A percentile compares a stretch with the other conserved stretches of the same genome.
These are phyloP conservation scores for Hydraecia micacea DNA, from an alignment of 2,888 invertebrate genomes.

Conservation along the genomic window DNA sequence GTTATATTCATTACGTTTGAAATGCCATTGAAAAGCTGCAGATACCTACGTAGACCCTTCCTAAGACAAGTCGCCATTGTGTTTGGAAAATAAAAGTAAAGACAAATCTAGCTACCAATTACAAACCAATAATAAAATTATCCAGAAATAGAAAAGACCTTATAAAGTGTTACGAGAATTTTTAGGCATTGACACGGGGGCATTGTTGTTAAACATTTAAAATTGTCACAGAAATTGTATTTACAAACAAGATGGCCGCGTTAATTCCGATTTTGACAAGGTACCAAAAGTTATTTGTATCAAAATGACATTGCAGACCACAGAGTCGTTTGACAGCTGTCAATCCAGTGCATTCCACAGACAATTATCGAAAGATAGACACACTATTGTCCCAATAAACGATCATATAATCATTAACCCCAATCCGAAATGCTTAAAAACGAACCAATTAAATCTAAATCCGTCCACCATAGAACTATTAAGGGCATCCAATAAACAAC, in stretches of 20 bases:
- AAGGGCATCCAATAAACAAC: slow-evolving; percentile 61
- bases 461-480: slow-evolving; percentile 43
- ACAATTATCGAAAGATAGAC: not conserved
- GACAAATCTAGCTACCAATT: not conserved
- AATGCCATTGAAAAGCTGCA: slow-evolving; percentile 13
- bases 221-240: not conserved
- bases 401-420: slow-evolving; percentile 26
- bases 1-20: not conserved
- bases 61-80: not conserved
- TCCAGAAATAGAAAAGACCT: not conserved
- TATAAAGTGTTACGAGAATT: not conserved
- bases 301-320: not conserved
- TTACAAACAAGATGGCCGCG: not conserved
- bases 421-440: slow-evolving; percentile 43
- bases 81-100: not conserved
- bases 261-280: not conserved
- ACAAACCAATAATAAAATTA: not conserved
- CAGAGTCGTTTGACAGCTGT: slow-evolving; percentile 20
- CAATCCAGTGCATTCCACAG: not conserved
- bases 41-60: not conserved
- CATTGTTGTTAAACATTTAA: not conserved
- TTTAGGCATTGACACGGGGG: not conserved
- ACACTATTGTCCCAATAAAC: not conserved
- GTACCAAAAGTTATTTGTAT: not conserved
- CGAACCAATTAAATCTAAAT: slow-evolving; percentile 45